Conservation (phyloP, 2,797 vertebrate species). For the Pelobates cultripes region DNA sequence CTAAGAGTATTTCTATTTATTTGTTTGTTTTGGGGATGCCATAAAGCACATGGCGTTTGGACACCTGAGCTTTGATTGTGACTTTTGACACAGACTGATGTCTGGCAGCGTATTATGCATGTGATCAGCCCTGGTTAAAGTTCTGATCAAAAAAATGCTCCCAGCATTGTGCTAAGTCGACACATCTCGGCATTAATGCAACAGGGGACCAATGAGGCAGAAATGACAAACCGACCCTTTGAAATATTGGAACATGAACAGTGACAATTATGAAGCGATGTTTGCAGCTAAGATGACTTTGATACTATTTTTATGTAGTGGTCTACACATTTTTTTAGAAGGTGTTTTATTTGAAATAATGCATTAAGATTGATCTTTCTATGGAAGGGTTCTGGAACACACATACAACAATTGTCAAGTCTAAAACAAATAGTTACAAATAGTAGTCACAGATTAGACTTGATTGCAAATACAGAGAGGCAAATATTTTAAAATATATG, state of each 20-base stretch:
- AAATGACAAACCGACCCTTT: neutral
- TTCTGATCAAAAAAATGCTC: neutral
- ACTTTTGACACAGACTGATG: constrained; percentile 19
- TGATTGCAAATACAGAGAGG: too few species aligned
- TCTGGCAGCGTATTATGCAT: neutral
- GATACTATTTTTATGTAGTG: too few species aligned
- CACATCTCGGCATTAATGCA: neutral
- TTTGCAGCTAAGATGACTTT: too few species aligned
- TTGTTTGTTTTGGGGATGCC: neutral
- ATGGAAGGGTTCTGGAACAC: too few species aligned
- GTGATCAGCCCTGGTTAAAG: neutral
- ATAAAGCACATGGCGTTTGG: constrained; percentile 13
- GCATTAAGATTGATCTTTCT: too few species aligned
- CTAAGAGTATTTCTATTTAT: constrained; percentile 10
- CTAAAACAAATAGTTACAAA: too few species aligned
- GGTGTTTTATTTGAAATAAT: too few species aligned
- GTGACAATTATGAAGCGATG: neutral
- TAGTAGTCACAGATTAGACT: too few species aligned
- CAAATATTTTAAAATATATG: too few species aligned
- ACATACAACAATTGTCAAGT: too few species aligned
- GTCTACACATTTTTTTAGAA: too few species aligned
- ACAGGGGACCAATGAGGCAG: neutral
- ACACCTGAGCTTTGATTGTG: constrained; percentile 40
- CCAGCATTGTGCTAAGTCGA: neutral
- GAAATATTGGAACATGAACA: neutral